A percentile compares a stretch with the other conserved stretches of the same genome.
Evolutionary conservation across 2,113 vertebrate species (phyloP).

Genomic region (Peromyscus leucopus): DNA sequence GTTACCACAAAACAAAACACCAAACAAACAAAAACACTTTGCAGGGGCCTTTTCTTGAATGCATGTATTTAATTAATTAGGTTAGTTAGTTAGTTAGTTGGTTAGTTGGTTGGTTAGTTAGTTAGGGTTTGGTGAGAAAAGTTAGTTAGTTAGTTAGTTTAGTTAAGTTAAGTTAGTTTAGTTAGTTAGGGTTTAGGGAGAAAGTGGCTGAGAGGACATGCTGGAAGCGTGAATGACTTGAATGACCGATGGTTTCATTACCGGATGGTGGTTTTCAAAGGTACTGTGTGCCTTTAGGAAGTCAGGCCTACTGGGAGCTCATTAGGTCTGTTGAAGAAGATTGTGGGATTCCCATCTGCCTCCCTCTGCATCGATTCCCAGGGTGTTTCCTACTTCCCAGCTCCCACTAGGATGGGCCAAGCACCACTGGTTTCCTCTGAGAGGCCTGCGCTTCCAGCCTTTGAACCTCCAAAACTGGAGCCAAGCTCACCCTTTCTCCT

Average conservation of each 20-base stretch:
- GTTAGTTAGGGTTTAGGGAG: background rate
- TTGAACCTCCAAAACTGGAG: background rate
- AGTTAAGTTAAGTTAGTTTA: background rate
- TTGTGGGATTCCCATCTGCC: background rate
- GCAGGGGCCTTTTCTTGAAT: background rate
- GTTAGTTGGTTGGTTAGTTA: no score
- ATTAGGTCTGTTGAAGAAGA: background rate
- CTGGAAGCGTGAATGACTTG: background rate
- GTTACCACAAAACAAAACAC: background rate
- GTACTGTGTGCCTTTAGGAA: background rate
- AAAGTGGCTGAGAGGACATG: background rate
- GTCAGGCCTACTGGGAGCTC: background rate
- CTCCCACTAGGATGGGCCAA: fast-evolving
- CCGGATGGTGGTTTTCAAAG: background rate
- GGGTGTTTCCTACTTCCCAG: background rate
- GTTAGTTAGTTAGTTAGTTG: background rate
- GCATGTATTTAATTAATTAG: background rate
- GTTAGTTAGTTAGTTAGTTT: no score
- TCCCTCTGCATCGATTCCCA: background rate
- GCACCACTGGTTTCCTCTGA: background rate
- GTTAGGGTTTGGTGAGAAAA: background rate
- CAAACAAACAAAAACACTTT: background rate
- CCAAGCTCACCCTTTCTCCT: background rate
- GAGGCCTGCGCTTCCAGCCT: background rate
- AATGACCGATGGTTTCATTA: background rate